phyloP scores from a whole-genome alignment of 2,113 vertebrate genomes.

The Hippocampus mohnikei region DNA sequence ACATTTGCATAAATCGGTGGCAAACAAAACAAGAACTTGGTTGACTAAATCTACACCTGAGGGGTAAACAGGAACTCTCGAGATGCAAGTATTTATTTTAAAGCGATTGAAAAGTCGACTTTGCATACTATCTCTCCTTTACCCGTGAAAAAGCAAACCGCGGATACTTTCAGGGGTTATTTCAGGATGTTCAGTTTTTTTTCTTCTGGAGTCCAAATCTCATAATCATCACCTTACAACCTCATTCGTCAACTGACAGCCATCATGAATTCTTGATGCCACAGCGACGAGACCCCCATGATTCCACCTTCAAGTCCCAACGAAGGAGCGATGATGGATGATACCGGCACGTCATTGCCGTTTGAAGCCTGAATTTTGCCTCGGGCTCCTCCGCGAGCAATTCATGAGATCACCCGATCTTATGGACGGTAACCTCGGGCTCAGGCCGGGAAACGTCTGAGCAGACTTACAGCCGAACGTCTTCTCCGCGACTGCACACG shows the following conservation, averaged over 20 bases:
- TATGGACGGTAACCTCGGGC: slow-evolving; percentile 8
- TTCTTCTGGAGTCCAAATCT: not conserved
- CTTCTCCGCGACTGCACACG: not conserved
- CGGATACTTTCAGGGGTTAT: not conserved
- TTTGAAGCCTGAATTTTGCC: slow-evolving; percentile 52
- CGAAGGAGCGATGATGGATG: slow-evolving; percentile 34
- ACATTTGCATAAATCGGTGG: not conserved
- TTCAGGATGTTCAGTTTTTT: not conserved
- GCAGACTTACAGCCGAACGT: not conserved
- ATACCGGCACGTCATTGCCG: slow-evolving; percentile 11
- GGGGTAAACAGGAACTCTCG: too few species aligned
- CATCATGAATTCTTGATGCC: slow-evolving; percentile 2
- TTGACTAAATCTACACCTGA: too few species aligned
- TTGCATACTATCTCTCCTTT: not conserved
- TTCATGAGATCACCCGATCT: slow-evolving; percentile 30
- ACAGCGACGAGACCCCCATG: slow-evolving; percentile 9
- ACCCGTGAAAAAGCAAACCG: not conserved
- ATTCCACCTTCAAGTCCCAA: slow-evolving; percentile 15
- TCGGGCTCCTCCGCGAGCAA: slow-evolving; percentile 50
- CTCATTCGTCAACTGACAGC: not conserved
- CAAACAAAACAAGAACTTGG: too few species aligned
- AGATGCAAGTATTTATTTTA: too few species aligned
- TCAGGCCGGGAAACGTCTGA: slow-evolving; percentile 11
- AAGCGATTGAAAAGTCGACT: not conserved
- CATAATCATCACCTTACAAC: not conserved